Base-by-base conservation (phyloP, 2,888 invertebrate species). In the Apamea anceps region DNA sequence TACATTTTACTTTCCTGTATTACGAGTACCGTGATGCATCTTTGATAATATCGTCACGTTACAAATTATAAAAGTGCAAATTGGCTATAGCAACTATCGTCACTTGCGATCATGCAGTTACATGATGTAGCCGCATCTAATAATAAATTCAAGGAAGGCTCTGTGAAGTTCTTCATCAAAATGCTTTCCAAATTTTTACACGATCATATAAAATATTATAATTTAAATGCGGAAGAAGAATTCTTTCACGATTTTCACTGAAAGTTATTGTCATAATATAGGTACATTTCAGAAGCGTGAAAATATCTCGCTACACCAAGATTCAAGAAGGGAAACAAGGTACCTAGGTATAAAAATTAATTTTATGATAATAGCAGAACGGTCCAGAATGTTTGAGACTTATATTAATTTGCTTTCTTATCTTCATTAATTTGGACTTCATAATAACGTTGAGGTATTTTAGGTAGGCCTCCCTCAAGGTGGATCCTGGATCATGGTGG, bases 161-260 rank as follows among this genome's bases (percentile, higher is more conserved):
- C n/a, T 6, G 18, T 6, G 45, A 51, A 37, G 25, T 63, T 57
- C 21, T 42, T 67, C 51, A 48, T 48, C 15, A 71, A 76, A 57
- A 62, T 32, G 32, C 8, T 60, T 28, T 54, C 7, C 13, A 51
- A 10, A 28, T 18, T n/a, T 74, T 65, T 45, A 60, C 62, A 37
- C 54, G 48, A 37, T 65, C 63, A 25, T 45, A 54, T 42, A 65
- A 65, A 28, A 67, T 74, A 28, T 77, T 62, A n/a, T 13, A 72
- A 67, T 60, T 70, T 75, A 32, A 71, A 87, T 42, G 60, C 32
- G 84, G 60, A 63, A 76, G 78, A n/a, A 60, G 72, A 83, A 84
- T 86, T 79, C 79, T 75, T 83, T 66, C 84, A 86, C 84, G 70
- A 37, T 66, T 75, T 62, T 54, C 7, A 51, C 70, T 63, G 32